Evolutionary conservation across 1,140 invertebrate species (phyloP).

Genomic region (Pseudomyrmex flavicornis): DNA sequence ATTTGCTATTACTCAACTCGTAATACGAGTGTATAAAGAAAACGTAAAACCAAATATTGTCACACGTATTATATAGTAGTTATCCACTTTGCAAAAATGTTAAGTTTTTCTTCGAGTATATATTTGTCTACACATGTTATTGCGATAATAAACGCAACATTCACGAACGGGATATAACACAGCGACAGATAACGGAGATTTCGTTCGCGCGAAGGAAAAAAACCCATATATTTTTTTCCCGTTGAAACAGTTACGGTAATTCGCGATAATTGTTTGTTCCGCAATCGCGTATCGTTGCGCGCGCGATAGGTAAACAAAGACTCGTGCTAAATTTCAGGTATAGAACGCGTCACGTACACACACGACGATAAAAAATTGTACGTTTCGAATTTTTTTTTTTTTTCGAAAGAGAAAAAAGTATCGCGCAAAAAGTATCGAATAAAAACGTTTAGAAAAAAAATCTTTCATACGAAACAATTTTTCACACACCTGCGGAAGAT

Average conservation of each 20-base stretch:
- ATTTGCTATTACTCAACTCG: too few relatives aligned
- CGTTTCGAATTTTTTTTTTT: conserved; percentile 46
- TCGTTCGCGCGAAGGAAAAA: background rate
- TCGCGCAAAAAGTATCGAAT: background rate
- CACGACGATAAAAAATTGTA: conserved; percentile 13
- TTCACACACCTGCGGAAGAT: background rate
- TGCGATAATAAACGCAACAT: too few relatives aligned
- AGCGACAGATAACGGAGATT: too few relatives aligned
- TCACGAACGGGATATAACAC: too few relatives aligned
- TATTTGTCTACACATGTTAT: too few relatives aligned
- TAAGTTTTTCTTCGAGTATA: too few relatives aligned
- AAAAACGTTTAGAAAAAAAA: conserved; percentile 32
- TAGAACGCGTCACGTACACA: too few relatives aligned
- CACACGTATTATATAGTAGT: too few relatives aligned
- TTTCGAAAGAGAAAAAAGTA: background rate
- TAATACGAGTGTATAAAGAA: too few relatives aligned
- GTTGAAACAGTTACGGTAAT: background rate
- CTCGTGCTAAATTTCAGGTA: background rate
- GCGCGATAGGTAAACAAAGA: conserved; percentile 3
- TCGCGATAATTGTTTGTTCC: conserved; percentile 29
- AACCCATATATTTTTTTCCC: background rate
- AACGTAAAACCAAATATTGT: too few relatives aligned
- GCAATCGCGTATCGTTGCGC: conserved; percentile 12
- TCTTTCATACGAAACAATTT: conserved; percentile 27
- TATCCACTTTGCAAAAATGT: too few relatives aligned